Base-by-base conservation (phyloP, 2,797 vertebrate genomes). In the Hapalemur alaotrensis region DNA sequence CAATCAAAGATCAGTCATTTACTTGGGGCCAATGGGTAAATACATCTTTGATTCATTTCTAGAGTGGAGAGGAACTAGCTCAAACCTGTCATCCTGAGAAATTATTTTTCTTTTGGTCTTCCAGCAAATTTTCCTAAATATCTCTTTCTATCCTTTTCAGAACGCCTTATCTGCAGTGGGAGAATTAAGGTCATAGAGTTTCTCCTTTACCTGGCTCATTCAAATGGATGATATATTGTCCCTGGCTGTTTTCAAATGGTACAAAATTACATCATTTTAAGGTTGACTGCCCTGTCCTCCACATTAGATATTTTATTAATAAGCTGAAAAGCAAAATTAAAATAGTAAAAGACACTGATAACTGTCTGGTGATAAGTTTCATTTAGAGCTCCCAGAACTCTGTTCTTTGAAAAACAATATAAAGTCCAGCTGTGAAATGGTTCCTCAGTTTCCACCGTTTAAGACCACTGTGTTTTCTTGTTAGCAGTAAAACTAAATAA, bases 381-480 rank as follows among this genome's bases (percentile, higher is more conserved):
- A 13, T 41, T 90, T 50, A 41, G 80, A 67, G 23, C 61, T 95
- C 32, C 69, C 89, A 70, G 35, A 95, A 61, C 32, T 63, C 89
- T 92, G 23, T 4, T 6, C 41, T 92, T 96, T 82, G 59, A 79
- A 94, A 78, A 89, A 25, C 35, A 97, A 38, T 57, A 50, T n/a
- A 28, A 0, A 8, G 0, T n/a, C 38, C 48, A 61, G 54, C 41
- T 93, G 20, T 59, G 92, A 96, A 91, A 59, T 43, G 14, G 0
- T 17, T 69, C 52, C 69, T 89, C 0, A 2, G 38, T 18, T 92
- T 95, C 96, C 95, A 98, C 63, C 78, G 95, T 97, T 97, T 93
- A 92, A 91, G 93, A 96, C 84, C 89, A 97, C 80, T 97, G 93
- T 96, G 87, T 95, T 95, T 96, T 97, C 92, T 83, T 87, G 94